phyloP scores from a whole-genome alignment of 1,140 invertebrate species.

The Drosophila sp. region DNA sequence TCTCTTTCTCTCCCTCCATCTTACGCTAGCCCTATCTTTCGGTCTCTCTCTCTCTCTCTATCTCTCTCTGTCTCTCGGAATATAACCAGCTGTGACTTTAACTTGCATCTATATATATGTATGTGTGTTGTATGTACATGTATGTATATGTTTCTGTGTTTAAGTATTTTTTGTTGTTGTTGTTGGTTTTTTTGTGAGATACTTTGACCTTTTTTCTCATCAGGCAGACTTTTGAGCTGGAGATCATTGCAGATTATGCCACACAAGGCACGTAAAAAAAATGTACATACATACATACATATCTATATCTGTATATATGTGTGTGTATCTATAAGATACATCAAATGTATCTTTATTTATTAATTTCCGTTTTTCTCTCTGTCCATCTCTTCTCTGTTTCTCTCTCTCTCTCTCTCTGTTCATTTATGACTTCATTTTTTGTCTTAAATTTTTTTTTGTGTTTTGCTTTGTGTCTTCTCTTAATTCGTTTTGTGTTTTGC shows the following conservation, averaged over 20 bases:
- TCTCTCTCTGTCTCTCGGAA: slow-evolving; percentile 26
- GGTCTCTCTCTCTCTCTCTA: slow-evolving; percentile 40
- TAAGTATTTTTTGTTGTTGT: slow-evolving; percentile 16
- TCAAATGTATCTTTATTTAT: slow-evolving; percentile 24
- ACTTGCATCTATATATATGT: slow-evolving; percentile 20
- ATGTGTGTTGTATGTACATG: neutral
- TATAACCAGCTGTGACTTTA: slow-evolving; percentile 20
- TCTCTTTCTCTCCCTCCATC: slow-evolving; percentile 4
- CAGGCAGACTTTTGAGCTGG: slow-evolving; percentile 27
- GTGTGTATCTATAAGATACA: slow-evolving; percentile 45
- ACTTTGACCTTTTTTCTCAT: slow-evolving; percentile 29
- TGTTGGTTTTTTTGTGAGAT: slow-evolving; percentile 15
- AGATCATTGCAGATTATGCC: slow-evolving; percentile 29
- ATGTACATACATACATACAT: neutral
- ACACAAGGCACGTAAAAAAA: neutral
- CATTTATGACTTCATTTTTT: slow-evolving; percentile 22
- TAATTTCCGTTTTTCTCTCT: slow-evolving; percentile 47
- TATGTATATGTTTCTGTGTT: slow-evolving; percentile 12
- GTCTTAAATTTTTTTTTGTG: neutral
- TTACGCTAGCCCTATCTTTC: slow-evolving; percentile 36
- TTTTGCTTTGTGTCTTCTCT: slow-evolving; percentile 4
- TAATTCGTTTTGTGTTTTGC: slow-evolving; percentile 15
- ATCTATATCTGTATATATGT: neutral
- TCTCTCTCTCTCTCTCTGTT: slow-evolving; percentile 6
- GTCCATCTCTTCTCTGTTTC: neutral